phyloP scores from a whole-genome alignment of 2,888 invertebrate genomes.

The Apamea sordens region DNA sequence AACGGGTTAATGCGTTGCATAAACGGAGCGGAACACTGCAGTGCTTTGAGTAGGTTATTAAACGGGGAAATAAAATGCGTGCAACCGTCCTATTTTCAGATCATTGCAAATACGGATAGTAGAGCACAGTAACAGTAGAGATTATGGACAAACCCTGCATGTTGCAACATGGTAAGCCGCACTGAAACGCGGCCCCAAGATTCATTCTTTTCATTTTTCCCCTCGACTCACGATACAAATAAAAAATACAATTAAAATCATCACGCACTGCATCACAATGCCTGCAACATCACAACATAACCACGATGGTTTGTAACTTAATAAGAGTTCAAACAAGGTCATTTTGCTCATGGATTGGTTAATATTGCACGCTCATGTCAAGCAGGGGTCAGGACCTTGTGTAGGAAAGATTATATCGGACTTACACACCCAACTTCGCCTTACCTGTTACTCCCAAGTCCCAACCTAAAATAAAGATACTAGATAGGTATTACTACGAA shows the following conservation, averaged over 20 bases:
- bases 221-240: not conserved
- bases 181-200: not conserved
- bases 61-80: not conserved
- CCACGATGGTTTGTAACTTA: slow-evolving; percentile 18
- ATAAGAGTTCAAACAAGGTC: slow-evolving; percentile 19
- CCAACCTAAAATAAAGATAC: not conserved
- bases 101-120: not conserved
- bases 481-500: not conserved
- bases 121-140: not conserved
- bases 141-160: not conserved
- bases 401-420: slow-evolving; percentile 2
- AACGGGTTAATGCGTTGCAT: not conserved
- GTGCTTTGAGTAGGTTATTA: not conserved
- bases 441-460: not conserved
- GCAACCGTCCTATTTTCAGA: not conserved
- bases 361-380: slow-evolving; percentile 6
- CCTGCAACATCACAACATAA: not conserved
- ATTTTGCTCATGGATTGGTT: slow-evolving; percentile 21
- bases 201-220: not conserved
- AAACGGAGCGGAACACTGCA: not conserved
- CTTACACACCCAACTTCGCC: too few relatives aligned
- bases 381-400: slow-evolving; percentile 14
- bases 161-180: not conserved
- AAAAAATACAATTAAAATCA: not conserved
- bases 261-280: not conserved